Evolutionary conservation across 2,888 invertebrate species (phyloP), one percentile per base, ranked within the genome.

Genomic region (Chironomus riparius): DNA sequence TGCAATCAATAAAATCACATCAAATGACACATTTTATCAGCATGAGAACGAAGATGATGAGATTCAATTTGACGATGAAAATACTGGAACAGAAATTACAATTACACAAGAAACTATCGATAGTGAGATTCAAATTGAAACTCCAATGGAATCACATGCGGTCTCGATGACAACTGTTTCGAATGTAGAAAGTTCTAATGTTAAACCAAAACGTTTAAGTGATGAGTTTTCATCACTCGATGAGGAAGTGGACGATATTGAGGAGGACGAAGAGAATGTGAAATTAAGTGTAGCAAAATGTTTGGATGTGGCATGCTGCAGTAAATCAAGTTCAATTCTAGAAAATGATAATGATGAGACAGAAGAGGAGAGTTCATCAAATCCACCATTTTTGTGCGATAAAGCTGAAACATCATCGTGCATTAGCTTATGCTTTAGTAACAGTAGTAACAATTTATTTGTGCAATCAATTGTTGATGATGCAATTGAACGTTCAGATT

Each of bases 391-490:
- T n/a, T 38, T 70, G 2, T 21, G 47, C 18, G 70, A 70, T 15
- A 70, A 70, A 18, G 61, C 61, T 6, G 50, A 56, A 5, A 21
- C 71, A 56, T 65, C 73, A 47, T 73, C 73, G 21, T 73, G 73
- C 62, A 70, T 56, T 38, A 76, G 70, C 22, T 22, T 77, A 68
- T 70, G 76, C 62, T 69, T 69, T 70, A 77, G 70, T 75, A 22
- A 62, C 74, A 61, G 76, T 77, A 48, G 74, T 75, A 76, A 78
- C 68, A 81, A 82, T 47, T 82, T 84, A 13, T 75, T 68, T 77
- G 83, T 84, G 75, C 82, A 83, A 79, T 83, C 83, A 12, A 83
- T 84, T n/a, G n/a, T n/a, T 82, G 84, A 83, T 79, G 74, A 75
- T 48, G 81, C 82, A 77, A 82, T 84, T 74, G 84, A 84, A 78